A percentile compares a stretch with the other conserved stretches of the same genome.
Conservation (phyloP, 2,113 vertebrate species). For the Symphodus melops region DNA sequence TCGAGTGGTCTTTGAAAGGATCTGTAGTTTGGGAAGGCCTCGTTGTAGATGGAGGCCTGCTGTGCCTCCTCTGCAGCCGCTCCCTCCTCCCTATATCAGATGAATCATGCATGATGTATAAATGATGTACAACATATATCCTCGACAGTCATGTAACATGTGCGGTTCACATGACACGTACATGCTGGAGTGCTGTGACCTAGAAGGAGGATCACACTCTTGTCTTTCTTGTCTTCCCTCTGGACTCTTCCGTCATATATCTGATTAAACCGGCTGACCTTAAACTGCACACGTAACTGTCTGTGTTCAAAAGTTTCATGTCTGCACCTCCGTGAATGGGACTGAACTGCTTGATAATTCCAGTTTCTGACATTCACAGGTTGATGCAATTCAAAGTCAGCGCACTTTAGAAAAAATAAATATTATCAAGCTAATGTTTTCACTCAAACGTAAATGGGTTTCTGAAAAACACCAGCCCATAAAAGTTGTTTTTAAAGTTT, state of each 20-base stretch:
- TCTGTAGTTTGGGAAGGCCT: background rate
- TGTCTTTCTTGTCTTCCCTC: background rate
- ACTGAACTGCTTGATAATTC: no score
- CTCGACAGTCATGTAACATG: slow-evolving; percentile 12
- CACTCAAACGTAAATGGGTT: no score
- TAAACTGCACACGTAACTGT: background rate
- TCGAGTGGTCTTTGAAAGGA: background rate
- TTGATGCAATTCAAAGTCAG: no score
- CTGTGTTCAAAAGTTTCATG: no score
- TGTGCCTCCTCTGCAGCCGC: no score
- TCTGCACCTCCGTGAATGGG: no score
- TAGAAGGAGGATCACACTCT: slow-evolving; percentile 5
- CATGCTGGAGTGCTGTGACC: slow-evolving; percentile 8
- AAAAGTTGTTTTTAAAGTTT: no score
- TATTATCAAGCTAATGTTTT: no score
- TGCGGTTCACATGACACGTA: background rate
- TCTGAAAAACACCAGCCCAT: background rate
- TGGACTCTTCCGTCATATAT: background rate
- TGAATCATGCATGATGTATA: slow-evolving; percentile 44
- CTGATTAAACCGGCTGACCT: background rate
- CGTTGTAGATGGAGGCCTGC: background rate
- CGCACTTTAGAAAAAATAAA: no score
- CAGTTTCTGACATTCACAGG: no score
- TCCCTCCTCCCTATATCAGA: background rate
- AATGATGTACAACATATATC: slow-evolving; percentile 40